These are phyloP conservation scores for Halichoerus grypus DNA, from an alignment of 2,113 vertebrate genomes.

Conservation along the genomic window DNA sequence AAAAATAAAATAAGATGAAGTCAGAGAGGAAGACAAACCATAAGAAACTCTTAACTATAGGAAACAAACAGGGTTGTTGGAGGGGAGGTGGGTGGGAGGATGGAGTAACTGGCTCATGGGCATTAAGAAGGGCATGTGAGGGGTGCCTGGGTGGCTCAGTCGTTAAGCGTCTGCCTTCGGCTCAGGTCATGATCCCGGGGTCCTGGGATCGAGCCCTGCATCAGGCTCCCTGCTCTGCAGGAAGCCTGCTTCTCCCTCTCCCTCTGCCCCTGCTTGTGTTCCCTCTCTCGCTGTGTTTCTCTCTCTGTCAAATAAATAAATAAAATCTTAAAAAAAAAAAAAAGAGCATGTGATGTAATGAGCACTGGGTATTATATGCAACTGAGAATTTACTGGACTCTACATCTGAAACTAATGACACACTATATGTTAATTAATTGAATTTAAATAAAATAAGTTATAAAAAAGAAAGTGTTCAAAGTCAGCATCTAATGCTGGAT, in stretches of 20 bases:
- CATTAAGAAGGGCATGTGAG: not conserved
- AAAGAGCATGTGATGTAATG: not conserved
- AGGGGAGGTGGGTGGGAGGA: not conserved
- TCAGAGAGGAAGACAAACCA: not conserved
- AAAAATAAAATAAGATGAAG: not conserved
- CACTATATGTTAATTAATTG: not conserved
- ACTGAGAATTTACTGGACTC: not conserved
- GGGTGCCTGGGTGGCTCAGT: no score
- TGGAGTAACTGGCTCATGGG: not conserved
- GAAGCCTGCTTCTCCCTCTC: no score
- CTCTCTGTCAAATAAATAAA: no score
- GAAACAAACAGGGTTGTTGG: not conserved
- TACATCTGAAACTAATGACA: not conserved
- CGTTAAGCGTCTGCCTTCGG: no score
- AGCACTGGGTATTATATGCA: not conserved
- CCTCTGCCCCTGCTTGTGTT: no score
- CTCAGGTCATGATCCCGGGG: no score
- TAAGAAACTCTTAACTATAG: not conserved
- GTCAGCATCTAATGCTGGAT: not conserved
- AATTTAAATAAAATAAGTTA: not conserved
- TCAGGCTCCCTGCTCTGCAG: no score
- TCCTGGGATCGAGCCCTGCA: no score
- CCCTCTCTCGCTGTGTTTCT: no score
- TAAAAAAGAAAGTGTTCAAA: not conserved
- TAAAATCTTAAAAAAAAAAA: not conserved